Base-by-base conservation (phyloP, 2,888 invertebrate genomes). In the Drosophila suboccidentalis region DNA sequence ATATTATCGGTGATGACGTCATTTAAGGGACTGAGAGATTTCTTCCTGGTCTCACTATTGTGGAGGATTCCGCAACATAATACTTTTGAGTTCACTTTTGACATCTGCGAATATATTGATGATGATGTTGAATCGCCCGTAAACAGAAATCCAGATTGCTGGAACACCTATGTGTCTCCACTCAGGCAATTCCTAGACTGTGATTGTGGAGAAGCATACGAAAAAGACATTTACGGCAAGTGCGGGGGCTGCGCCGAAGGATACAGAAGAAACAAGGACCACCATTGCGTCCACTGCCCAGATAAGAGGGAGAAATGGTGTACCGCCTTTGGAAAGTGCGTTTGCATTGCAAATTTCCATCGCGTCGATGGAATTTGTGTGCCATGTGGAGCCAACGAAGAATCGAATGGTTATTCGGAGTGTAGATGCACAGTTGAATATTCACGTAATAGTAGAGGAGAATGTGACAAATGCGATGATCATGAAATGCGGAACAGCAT, bases 241-340 rank as follows among this genome's bases (percentile, higher is more conserved):
- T 38, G 38, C 38, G 1, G 6, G n/a, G 38, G 38, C 8, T 38
- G 38, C n/a, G 0, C 2, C 38, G 4, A 38, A 2, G 38, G 38
- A 38, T 38, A 38, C 1, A 38, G 38, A 0, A n/a, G n/a, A 38
- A 38, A 13, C n/a, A 22, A 9, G 0, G 2, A 26, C 0, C 10
- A 38, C 15, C 1, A 39, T 10, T 53, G 53, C 6, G 8, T 39
- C 8, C 39, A 39, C 15, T 53, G 53, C 26, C 53, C 53, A n/a
- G 11, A 39, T n/a, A 15, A 26, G 26, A 22, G 15, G 2, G 38
- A 38, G 6, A 26, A 5, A 15, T 53, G 39, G 53, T 53, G 53
- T 26, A 4, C n/a, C n/a, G 1, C 0, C 2, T 1, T 3, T 2
- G 1, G 5, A 0, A 39, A 15, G 15, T 53, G 53, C 15, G n/a